Percentiles rank a stretch among this genome's conserved stretches.
Conservation (phyloP, 2,113 vertebrate genomes). For the Pica pica region DNA sequence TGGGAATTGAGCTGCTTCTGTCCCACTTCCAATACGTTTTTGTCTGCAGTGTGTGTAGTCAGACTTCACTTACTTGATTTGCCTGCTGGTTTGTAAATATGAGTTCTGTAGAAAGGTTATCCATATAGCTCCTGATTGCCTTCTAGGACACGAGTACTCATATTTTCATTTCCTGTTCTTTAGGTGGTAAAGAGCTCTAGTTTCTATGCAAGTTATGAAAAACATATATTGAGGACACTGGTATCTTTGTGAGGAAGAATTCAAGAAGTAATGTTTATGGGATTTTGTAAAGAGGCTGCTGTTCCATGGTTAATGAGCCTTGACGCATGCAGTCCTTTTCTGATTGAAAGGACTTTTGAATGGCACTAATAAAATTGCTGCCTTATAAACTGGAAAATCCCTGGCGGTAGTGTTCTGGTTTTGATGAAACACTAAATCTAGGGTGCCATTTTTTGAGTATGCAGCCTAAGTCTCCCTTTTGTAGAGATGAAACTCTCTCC, state of each 20-base stretch:
- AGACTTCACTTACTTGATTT: neutral
- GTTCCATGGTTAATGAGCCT: conserved; percentile 42
- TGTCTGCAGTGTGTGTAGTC: neutral
- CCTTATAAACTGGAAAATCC: conserved; percentile 28
- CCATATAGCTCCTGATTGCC: neutral
- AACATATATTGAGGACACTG: neutral
- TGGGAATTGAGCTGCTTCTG: neutral
- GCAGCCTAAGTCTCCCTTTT: neutral
- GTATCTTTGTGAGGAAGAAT: conserved; percentile 5
- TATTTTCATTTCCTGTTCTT: neutral
- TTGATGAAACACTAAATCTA: neutral
- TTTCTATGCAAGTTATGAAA: neutral
- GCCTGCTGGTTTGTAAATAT: neutral
- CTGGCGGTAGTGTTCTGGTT: neutral
- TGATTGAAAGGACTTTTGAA: conserved; percentile 28
- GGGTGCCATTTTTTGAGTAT: neutral
- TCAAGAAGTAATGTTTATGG: conserved; percentile 18
- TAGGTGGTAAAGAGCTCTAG: neutral
- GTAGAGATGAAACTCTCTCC: neutral
- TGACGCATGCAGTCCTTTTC: neutral
- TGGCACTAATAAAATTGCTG: conserved; percentile 33
- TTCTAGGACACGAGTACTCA: neutral
- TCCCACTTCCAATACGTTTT: neutral
- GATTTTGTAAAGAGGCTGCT: conserved; percentile 32
- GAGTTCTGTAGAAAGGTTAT: neutral